A percentile compares a stretch with the other conserved stretches of the same genome.
Conservation (phyloP, 2,113 vertebrate genomes). For the Aspidoscelis tigris region DNA sequence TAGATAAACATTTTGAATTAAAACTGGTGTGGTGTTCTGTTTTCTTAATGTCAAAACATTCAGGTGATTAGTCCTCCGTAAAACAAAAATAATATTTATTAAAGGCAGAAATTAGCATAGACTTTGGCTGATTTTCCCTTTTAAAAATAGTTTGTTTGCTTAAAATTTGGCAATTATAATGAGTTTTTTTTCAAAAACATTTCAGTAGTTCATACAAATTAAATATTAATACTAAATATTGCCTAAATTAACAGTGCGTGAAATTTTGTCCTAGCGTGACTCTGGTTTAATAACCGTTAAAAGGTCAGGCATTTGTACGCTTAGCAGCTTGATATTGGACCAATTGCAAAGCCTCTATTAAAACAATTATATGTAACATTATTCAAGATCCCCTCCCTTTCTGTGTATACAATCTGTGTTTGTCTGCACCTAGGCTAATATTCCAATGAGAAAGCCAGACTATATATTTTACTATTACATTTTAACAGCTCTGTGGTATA, state of each 20-base stretch:
- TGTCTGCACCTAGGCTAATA: too few species aligned
- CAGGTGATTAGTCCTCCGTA: neutral
- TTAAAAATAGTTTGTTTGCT: neutral
- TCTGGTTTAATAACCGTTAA: too few species aligned
- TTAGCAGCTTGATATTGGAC: neutral
- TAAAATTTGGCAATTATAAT: neutral
- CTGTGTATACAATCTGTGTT: too few species aligned
- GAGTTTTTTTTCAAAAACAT: neutral
- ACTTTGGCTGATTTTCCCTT: neutral
- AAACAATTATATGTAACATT: too few species aligned
- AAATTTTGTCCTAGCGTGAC: neutral
- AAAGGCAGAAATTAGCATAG: neutral
- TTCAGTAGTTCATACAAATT: neutral
- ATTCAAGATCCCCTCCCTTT: neutral
- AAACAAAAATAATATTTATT: neutral
- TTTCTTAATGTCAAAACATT: neutral
- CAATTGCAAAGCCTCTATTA: neutral
- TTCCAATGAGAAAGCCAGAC: too few species aligned
- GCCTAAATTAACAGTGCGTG: neutral
- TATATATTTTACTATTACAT: too few species aligned
- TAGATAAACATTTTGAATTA: conserved; percentile 47
- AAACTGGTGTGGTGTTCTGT: conserved; percentile 8
- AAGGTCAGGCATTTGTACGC: neutral
- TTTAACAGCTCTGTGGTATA: too few species aligned
- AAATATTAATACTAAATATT: neutral